Percentiles rank a stretch among this genome's conserved stretches.
Evolutionary conservation across 64 coral and sea anemone genomes (phyloP).

Genomic region (Acropora tenuis): DNA sequence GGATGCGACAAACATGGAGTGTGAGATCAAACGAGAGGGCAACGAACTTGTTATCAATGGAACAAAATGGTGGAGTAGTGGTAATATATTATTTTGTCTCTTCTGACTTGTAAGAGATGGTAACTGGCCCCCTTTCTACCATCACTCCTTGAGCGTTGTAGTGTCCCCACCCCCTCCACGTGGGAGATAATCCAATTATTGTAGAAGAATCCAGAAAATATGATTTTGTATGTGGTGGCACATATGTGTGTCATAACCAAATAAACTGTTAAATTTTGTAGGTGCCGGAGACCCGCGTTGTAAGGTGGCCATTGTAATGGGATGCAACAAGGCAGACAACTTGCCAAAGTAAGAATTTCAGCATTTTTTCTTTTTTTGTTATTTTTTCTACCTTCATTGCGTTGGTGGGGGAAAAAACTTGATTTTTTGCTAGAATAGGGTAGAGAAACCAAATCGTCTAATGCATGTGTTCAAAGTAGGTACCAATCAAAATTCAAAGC

Average conservation of each 20-base stretch:
- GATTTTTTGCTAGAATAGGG: too few relatives aligned
- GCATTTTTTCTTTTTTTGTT: not conserved
- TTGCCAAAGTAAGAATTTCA: slow-evolving; percentile 56
- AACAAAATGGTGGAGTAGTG: slow-evolving; percentile 99
- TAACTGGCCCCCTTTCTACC: not conserved
- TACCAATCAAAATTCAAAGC: too few relatives aligned
- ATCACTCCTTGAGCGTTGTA: too few relatives aligned
- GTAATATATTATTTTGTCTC: slow-evolving; percentile 27
- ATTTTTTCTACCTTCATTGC: not conserved
- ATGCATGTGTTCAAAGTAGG: too few relatives aligned
- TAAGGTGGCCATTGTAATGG: slow-evolving; percentile 91
- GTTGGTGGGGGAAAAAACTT: too few relatives aligned
- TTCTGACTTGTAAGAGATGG: not conserved
- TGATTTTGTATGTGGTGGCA: too few relatives aligned
- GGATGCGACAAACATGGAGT: slow-evolving; percentile 99
- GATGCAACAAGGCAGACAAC: slow-evolving; percentile 54
- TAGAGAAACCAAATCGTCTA: too few relatives aligned
- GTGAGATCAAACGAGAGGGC: slow-evolving; percentile 70
- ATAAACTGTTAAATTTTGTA: not conserved
- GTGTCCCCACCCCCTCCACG: too few relatives aligned
- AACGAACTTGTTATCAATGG: slow-evolving; percentile 89
- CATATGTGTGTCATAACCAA: not conserved
- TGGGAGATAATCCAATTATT: too few relatives aligned
- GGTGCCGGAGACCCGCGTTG: slow-evolving; percentile 96
- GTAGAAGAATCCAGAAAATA: too few relatives aligned